Evolutionary conservation across 2,797 vertebrate genomes (phyloP).

Genomic region (Myotis findleyi): DNA sequence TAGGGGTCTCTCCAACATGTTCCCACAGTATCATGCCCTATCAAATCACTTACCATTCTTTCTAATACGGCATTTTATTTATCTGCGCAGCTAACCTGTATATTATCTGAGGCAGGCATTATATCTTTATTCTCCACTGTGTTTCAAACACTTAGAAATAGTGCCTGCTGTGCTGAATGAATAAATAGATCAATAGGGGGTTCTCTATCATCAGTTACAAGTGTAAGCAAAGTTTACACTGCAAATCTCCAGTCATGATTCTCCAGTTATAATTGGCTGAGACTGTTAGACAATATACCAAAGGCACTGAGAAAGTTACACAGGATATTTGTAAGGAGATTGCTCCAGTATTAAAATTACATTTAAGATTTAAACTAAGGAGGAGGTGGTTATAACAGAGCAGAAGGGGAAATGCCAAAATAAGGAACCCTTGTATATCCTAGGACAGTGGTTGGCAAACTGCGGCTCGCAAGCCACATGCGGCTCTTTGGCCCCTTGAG

Average conservation of each 20-base stretch:
- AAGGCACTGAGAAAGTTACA: neutral
- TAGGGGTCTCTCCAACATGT: neutral
- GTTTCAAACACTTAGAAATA: slow-evolving; percentile 23
- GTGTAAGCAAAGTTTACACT: neutral
- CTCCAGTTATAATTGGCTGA: neutral
- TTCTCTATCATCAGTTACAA: neutral
- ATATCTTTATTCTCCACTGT: neutral
- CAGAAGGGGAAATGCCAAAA: neutral
- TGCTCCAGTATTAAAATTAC: neutral
- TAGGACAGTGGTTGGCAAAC: too few species aligned
- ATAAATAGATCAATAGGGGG: neutral
- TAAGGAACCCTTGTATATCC: neutral
- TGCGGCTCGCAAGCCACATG: too few species aligned
- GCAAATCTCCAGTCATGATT: neutral
- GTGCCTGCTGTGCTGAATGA: neutral
- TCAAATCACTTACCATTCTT: slow-evolving; percentile 23
- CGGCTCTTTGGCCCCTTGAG: too few species aligned
- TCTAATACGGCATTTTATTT: slow-evolving; percentile 29
- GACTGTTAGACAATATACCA: neutral
- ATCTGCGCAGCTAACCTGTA: neutral
- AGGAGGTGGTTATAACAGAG: neutral
- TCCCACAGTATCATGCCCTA: neutral
- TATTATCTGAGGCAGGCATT: neutral
- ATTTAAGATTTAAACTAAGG: slow-evolving; percentile 30
- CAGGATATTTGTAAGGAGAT: neutral